Evolutionary conservation across 2,888 invertebrate species (phyloP), one percentile per base, ranked within the genome.

Genomic region (Acanthosepion lycidas): DNA sequence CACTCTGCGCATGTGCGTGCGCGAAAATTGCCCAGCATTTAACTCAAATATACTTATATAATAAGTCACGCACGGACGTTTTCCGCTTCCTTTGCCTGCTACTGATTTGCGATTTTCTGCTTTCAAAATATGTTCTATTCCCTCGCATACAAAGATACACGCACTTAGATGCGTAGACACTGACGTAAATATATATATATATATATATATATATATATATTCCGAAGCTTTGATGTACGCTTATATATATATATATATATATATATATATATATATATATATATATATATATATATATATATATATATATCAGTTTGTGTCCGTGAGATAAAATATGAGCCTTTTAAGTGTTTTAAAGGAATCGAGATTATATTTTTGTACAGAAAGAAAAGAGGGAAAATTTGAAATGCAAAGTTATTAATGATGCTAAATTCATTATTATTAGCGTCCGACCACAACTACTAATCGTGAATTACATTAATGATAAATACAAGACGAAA

Each of bases 41-140:
- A 78, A 78, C 78, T 78, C n/a, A 78, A n/a, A 78, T 78, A n/a
- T 78, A 78, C 78, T 78, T 78, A 78, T n/a, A 78, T 78, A 78
- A 78, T 78, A n/a, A 78, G 78, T 78, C 78, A 78, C 78, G 78
- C n/a, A 78, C n/a, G 78, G n/a, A 15, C 78, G 78, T 78, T 78
- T 78, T 78, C 78, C 78, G 78, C n/a, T 78, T 78, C 78, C 78
- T 78, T 78, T 33, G 9, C 78, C 78, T n/a, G 78, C n/a, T n/a
- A 78, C n/a, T 78, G 78, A 78, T 78, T 78, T n/a, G 78, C 78
- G 5, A 78, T n/a, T 78, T 78, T 78, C 78, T n/a, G n/a, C n/a
- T n/a, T 78, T 78, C n/a, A n/a, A 78, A 78, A 78, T n/a, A 78
- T 78, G 33, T n/a, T 15, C 3, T n/a, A n/a, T n/a, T 15, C 78